Evolutionary conservation across 1,140 invertebrate genomes (phyloP).

Genomic region (Dufourea novaeangliae): DNA sequence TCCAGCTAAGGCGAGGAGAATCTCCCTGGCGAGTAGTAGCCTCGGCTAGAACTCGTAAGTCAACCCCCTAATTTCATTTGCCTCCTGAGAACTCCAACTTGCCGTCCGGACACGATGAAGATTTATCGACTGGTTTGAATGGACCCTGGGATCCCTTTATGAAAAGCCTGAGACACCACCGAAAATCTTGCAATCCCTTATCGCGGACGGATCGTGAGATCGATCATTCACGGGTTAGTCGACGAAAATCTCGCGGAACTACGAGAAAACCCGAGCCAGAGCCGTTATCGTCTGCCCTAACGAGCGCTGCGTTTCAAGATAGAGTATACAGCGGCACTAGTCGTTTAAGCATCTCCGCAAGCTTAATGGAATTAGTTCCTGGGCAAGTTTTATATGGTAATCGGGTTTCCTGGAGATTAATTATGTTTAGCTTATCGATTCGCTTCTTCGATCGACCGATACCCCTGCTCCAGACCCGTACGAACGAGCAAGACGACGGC

Average conservation of each 20-base stretch:
- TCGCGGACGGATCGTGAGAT: slow-evolving; percentile 6
- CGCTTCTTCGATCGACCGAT: background rate
- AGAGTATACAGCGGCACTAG: no score
- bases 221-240: slow-evolving; percentile 7
- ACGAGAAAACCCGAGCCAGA: background rate
- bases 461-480: background rate
- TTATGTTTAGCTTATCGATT: slow-evolving; percentile 36
- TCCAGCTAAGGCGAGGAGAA: background rate
- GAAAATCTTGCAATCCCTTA: slow-evolving; percentile 31
- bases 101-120: slow-evolving; percentile 23
- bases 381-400: slow-evolving; percentile 19
- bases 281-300: slow-evolving; percentile 38
- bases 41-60: slow-evolving; percentile 28
- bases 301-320: slow-evolving; percentile 37
- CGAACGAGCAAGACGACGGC: background rate
- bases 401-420: slow-evolving; percentile 35
- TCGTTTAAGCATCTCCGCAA: slow-evolving; percentile 14
- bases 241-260: slow-evolving; percentile 25
- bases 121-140: slow-evolving; percentile 39
- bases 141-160: background rate
- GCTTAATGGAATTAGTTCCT: slow-evolving; percentile 21
- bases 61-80: slow-evolving; percentile 47
- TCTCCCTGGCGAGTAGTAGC: background rate
- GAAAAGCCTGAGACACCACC: background rate
- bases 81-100: slow-evolving; percentile 17